phyloP scores from a whole-genome alignment of 2,113 vertebrate species.

The Hipposideros armiger region DNA sequence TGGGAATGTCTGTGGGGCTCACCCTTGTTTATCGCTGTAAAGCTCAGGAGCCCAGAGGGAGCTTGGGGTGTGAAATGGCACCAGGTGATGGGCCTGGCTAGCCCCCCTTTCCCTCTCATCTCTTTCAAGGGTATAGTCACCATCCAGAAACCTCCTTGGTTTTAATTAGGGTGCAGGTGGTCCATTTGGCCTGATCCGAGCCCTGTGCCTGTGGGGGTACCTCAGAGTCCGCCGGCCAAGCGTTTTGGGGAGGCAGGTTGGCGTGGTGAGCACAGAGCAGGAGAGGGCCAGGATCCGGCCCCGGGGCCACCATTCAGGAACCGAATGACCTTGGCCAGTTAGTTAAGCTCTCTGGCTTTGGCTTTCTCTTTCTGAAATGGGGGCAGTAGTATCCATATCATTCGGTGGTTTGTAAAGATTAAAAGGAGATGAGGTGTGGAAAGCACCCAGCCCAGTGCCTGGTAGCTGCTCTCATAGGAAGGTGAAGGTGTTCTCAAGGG shows the following conservation, averaged over 20 bases:
- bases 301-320: background rate
- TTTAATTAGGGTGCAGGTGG: background rate
- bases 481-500: background rate
- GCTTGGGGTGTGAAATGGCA: background rate
- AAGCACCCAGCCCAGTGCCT: background rate
- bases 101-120: accelerated
- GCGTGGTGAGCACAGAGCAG: background rate
- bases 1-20: background rate
- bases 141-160: background rate
- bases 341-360: background rate
- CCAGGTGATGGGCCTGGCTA: background rate
- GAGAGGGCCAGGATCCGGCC: background rate
- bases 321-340: background rate
- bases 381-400: background rate
- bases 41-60: background rate
- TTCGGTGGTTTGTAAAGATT: background rate
- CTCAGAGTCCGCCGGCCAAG: background rate
- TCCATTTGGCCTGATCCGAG: background rate
- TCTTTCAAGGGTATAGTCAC: background rate
- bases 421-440: background rate
- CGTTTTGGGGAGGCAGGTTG: background rate
- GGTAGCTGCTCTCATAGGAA: background rate
- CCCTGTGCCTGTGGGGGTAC: background rate
- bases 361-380: background rate
- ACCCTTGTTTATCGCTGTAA: background rate